Evolutionary conservation across 2,888 invertebrate genomes (phyloP), one percentile per base, ranked within the genome.

Genomic region (Dicroscelio sp.): DNA sequence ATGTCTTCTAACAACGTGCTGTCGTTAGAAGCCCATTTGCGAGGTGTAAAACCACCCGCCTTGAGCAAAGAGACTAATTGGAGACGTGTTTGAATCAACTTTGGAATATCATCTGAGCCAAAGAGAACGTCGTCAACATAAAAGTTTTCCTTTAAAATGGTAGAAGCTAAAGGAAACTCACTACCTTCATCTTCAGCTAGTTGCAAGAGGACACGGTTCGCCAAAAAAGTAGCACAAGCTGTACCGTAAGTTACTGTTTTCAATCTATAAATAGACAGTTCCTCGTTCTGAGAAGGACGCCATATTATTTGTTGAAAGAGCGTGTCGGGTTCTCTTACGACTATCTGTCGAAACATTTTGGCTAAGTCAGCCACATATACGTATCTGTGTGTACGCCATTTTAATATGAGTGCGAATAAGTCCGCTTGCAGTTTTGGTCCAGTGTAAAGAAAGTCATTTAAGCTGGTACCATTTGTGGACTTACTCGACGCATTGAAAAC

Each of bases 311-410:
- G 58, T 27, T 76, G 76, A 25, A n/a, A 76, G 1, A 4, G 14
- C 5, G 60, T 76, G 25, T 76, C 33, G 31, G 60, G 33, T 1
- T 71, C 71, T n/a, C n/a, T n/a, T 10, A 90, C 79, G 0, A 23
- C 2, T 25, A 88, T 85, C 20, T 88, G 84, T 2, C 88, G 69
- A 55, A 84, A 88, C 73, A 90, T 90, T 60, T 90, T 87, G 1
- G 63, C 78, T 0, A 84, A 38, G 23, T 89, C 86, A 2, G 88
- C 86, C 0, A 69, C 23, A 17, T 73, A 88, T 63, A 85, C 87
- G 30, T 48, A 87, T 30, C 14, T 31, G 69, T 76, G 35, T 3
- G 14, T 30, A 0, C 90, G 67, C 84, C 90, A 86, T 23, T 38
- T 71, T 17, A 89, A 17, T 6, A 90, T 17, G 5, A 90, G 30